These are phyloP conservation scores for Xiphydria camelus DNA, from an alignment of 2,888 invertebrate genomes.

Conservation along the genomic window DNA sequence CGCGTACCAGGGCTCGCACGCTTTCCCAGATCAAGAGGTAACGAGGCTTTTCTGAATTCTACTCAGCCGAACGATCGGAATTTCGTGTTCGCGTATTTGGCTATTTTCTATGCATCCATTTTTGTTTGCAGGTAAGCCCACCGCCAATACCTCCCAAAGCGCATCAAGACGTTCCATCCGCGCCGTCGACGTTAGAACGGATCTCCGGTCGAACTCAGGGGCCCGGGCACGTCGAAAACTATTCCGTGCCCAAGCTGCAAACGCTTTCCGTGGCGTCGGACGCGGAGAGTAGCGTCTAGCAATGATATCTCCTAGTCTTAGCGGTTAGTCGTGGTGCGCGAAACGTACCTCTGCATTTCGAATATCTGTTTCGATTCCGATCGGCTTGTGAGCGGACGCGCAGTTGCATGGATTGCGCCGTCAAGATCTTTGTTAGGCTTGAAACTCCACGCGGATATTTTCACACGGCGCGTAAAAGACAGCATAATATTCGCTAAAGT, in stretches of 20 bases:
- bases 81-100: too few relatives aligned
- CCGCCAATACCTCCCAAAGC: slow-evolving; percentile 57
- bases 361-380: slow-evolving; percentile 3
- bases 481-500: neutral
- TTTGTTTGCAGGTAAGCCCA: slow-evolving; percentile 43
- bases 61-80: too few relatives aligned
- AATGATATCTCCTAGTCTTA: slow-evolving; percentile 44
- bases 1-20: slow-evolving; percentile 47
- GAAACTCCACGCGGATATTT: slow-evolving; percentile 5
- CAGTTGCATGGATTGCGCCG: slow-evolving; percentile 2
- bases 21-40: slow-evolving; percentile 48
- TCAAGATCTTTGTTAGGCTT: neutral
- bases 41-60: slow-evolving; percentile 1
- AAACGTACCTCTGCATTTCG: too few relatives aligned
- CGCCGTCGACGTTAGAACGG: slow-evolving; percentile 53
- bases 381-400: slow-evolving; percentile 11
- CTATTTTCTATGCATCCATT: neutral
- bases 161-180: slow-evolving; percentile 51
- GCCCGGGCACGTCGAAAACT: slow-evolving; percentile 50
- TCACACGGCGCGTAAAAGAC: slow-evolving; percentile 4
- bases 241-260: slow-evolving; percentile 56
- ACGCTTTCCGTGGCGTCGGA: slow-evolving; percentile 53
- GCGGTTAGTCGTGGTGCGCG: slow-evolving; percentile 34
- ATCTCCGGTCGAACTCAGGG: slow-evolving; percentile 38
- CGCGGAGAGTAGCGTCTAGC: slow-evolving; percentile 52